A percentile compares a stretch with the other conserved stretches of the same genome.
These are phyloP conservation scores for Acrobasis repandana DNA, from an alignment of 2,888 invertebrate species.

Conservation along the genomic window DNA sequence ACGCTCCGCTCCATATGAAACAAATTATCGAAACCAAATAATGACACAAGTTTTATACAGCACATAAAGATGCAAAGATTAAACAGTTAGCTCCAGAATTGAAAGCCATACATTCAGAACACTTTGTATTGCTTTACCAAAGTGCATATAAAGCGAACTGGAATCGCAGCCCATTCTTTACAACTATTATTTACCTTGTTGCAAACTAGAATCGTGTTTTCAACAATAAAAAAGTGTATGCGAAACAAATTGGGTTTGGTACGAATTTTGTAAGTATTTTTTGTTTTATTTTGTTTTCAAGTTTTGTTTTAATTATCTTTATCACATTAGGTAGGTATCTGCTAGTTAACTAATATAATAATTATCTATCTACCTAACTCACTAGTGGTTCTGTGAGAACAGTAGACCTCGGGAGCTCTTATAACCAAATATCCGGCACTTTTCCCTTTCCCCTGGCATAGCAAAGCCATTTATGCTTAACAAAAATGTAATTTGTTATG, in stretches of 20 bases:
- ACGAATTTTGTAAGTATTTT: neutral
- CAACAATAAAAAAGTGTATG: conserved; percentile 1
- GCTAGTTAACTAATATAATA: no score
- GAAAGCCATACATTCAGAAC: neutral
- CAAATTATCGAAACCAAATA: no score
- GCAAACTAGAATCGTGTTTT: neutral
- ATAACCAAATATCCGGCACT: no score
- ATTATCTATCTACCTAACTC: no score
- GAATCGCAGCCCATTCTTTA: neutral
- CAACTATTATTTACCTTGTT: conserved; percentile 8
- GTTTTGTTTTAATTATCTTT: no score
- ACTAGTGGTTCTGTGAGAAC: no score
- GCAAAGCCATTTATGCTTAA: no score
- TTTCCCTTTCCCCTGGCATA: no score
- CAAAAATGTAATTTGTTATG: no score
- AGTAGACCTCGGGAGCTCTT: no score
- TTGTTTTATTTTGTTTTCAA: neutral
- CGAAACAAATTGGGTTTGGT: neutral
- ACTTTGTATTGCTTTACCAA: neutral
- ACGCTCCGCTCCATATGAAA: neutral
- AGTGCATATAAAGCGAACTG: conserved; percentile 2
- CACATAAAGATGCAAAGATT: conserved; percentile 4
- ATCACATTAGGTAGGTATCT: no score
- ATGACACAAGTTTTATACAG: neutral
- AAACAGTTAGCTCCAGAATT: neutral